A percentile compares a stretch with the other conserved stretches of the same genome.
Evolutionary conservation across 2,797 vertebrate genomes (phyloP).

Genomic region (Leptatherina wallacei): DNA sequence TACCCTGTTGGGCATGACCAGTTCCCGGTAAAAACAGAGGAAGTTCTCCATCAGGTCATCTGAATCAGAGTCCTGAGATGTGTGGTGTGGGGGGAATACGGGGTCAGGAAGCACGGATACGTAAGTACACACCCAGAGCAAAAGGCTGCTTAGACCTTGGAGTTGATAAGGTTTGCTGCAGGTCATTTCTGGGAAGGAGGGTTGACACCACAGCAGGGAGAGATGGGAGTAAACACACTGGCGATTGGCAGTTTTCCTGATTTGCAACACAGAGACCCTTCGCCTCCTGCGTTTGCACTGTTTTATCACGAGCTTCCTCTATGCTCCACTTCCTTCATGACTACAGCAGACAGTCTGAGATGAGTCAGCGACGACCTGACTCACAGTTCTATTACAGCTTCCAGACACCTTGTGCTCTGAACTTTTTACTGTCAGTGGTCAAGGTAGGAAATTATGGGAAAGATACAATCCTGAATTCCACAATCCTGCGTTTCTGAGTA

Average conservation of each 20-base stretch:
- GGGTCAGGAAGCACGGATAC: conserved; percentile 43
- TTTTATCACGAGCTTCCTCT: conserved; percentile 70
- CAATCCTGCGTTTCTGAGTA: not conserved
- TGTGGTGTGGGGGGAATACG: not conserved
- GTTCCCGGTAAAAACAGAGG: conserved; percentile 65
- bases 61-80: conserved; percentile 56
- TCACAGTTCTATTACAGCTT: conserved; percentile 60
- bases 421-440: conserved; percentile 46
- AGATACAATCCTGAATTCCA: conserved; percentile 10
- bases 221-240: conserved; percentile 68
- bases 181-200: conserved; percentile 68
- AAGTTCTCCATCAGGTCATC: conserved; percentile 64
- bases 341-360: conserved; percentile 59
- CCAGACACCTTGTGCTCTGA: conserved; percentile 51
- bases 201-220: conserved; percentile 37
- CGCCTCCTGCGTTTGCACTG: conserved; percentile 44
- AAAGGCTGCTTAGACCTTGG: conserved; percentile 24
- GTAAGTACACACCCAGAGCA: conserved; percentile 41
- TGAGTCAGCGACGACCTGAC: conserved; percentile 72
- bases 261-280: conserved; percentile 47
- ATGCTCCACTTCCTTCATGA: conserved; percentile 60
- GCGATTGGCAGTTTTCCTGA: conserved; percentile 63
- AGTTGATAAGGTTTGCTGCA: conserved; percentile 36
- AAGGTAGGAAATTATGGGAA: conserved; percentile 28
- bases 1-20: conserved; percentile 14